phyloP scores from a whole-genome alignment of 2,888 invertebrate genomes.

The Volucella zonaria region DNA sequence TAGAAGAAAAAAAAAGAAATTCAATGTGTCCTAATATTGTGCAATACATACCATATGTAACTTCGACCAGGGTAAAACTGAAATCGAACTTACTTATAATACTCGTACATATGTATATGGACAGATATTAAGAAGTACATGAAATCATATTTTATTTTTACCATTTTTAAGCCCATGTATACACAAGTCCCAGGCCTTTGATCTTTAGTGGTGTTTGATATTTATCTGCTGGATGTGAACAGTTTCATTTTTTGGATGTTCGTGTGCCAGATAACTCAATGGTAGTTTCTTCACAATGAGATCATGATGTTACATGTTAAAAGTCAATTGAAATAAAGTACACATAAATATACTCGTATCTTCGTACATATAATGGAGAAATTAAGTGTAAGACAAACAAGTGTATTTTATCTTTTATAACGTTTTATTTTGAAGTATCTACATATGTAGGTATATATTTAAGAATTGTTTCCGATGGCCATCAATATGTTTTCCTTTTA shows the following conservation, averaged over 20 bases:
- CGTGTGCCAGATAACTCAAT: conserved; percentile 16
- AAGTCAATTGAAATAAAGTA: conserved; percentile 65
- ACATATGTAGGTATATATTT: no score
- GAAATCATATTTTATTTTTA: conserved; percentile 68
- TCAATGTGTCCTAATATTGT: conserved; percentile 8
- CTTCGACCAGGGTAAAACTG: conserved; percentile 47
- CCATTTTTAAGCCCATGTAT: conserved; percentile 49
- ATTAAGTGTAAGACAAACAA: conserved; percentile 19
- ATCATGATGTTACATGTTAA: conserved; percentile 60
- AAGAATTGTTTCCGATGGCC: no score
- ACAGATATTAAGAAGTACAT: conserved; percentile 59
- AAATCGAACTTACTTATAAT: conserved; percentile 64
- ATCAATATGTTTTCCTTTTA: no score
- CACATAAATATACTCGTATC: conserved; percentile 12
- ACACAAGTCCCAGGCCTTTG: conserved; percentile 35
- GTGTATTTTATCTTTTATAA: conserved; percentile 6
- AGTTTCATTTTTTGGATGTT: conserved; percentile 23
- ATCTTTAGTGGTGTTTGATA: conserved; percentile 43
- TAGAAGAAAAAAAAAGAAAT: conserved; percentile 32
- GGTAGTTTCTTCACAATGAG: conserved; percentile 32
- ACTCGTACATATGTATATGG: conserved; percentile 63
- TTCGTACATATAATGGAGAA: conserved; percentile 25
- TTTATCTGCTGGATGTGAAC: conserved; percentile 42
- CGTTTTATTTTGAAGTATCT: not conserved
- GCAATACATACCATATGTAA: conserved; percentile 46